Evolutionary conservation across 2,797 vertebrate genomes (phyloP), one percentile per base, ranked within the genome.

Genomic region (Muscicapa striata): DNA sequence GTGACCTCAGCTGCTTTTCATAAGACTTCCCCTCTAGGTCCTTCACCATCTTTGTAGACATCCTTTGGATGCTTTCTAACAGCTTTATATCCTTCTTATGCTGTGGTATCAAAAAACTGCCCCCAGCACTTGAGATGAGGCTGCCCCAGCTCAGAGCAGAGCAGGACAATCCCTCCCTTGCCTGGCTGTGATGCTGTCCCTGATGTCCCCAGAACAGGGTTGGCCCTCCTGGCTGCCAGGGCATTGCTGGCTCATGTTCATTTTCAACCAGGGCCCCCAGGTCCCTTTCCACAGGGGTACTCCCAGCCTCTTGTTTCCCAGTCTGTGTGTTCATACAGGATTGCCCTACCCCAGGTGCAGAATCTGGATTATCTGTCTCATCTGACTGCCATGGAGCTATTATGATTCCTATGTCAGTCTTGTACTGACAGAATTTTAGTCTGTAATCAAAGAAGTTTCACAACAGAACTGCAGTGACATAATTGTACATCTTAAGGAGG

Each of bases 101-200:
- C 19, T 21, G 4, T 54, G 40, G 7, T 22, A 38, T 16, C 13
- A 29, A 27, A 29, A 5, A 24, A 10, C 17, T 61, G 26, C 8
- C 15, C 26, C 14, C 32, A 32, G 26, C 3, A 6, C 29, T 46
- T 0, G 1, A 16, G 34, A 13, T 40, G 55, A 61, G 40, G 15
- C 40, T 0, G 0, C 19, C 3, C 15, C 29, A 38, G 40, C 0
- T 0, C 54, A 61, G 63, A 34, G 24, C 13, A 54, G 29, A 24
- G 23, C 1, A 0, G 63, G 29, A 68, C 29, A 68, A 24, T 61
- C 13, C 13, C 48, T 68, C 14, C 32, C 32, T 75, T 43, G 4
- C 12, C 51, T 0, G 1, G 41, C 9, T 40, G 36, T 0, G 1
- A 43, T 69, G 29, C n/a, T 84, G 52, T 9, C 1, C 36, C 23